Conservation (phyloP, 1,140 invertebrate species). For the Cyclargus thomasi region DNA sequence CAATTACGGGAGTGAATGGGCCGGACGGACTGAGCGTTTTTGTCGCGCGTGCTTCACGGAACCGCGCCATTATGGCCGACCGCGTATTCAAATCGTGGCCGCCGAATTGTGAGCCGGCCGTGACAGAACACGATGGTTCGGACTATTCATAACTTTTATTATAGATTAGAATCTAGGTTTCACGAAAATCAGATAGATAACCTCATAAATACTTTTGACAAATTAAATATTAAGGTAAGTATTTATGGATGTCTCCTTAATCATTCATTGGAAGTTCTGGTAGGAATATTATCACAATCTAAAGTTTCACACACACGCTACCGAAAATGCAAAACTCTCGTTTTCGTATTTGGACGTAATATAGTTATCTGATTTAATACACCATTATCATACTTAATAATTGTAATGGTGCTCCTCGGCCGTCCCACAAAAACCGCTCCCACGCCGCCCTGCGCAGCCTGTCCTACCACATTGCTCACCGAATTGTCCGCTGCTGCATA, state of each 20-base stretch:
- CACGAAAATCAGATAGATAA: too few species aligned
- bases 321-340: neutral
- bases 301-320: neutral
- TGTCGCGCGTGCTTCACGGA: slow-evolving; percentile 51
- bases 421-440: slow-evolving; percentile 24
- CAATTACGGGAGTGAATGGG: slow-evolving; percentile 64
- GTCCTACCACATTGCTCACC: neutral
- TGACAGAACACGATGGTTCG: neutral
- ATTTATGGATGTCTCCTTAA: too few species aligned
- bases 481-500: neutral
- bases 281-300: neutral
- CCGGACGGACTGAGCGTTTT: slow-evolving; percentile 34
- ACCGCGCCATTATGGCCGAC: slow-evolving; percentile 28
- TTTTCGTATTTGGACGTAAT: neutral
- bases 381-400: neutral
- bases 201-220: too few species aligned
- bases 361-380: neutral
- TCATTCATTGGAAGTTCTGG: too few species aligned
- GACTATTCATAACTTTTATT: neutral
- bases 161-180: too few species aligned
- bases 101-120: neutral
- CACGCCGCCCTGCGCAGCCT: slow-evolving; percentile 19
- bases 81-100: slow-evolving; percentile 3
- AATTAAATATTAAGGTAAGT: too few species aligned
- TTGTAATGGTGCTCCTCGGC: neutral